These are phyloP conservation scores for Cenopis cana DNA, from an alignment of 2,888 invertebrate species.

Conservation along the genomic window DNA sequence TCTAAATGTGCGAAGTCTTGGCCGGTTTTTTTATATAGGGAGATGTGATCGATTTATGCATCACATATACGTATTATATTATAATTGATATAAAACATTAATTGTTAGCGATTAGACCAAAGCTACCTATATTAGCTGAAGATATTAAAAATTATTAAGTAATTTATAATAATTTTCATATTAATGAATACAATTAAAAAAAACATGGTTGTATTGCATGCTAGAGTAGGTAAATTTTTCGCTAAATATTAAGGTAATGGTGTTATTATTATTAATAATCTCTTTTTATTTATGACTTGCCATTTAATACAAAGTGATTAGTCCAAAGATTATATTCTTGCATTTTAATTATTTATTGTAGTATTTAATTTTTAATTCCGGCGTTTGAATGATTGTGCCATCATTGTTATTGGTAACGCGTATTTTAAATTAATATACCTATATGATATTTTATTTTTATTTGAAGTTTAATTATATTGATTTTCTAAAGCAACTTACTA, in stretches of 20 bases:
- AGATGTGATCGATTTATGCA: neutral
- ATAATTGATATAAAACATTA: neutral
- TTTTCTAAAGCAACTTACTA: neutral
- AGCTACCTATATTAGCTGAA: slow-evolving; percentile 27
- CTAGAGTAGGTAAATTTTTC: slow-evolving; percentile 6
- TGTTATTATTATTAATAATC: slow-evolving; percentile 1
- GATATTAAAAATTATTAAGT: slow-evolving; percentile 19
- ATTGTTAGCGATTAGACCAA: slow-evolving; percentile 26
- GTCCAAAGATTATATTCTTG: slow-evolving; percentile 69
- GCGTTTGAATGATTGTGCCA: slow-evolving; percentile 56
- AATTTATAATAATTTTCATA: slow-evolving; percentile 12
- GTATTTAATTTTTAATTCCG: slow-evolving; percentile 33
- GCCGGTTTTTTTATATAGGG: too few species aligned
- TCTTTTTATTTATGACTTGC: slow-evolving; percentile 60
- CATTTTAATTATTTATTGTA: slow-evolving; percentile 55
- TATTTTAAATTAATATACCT: slow-evolving; percentile 24
- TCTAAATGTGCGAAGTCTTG: too few species aligned
- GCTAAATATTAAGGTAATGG: slow-evolving; percentile 1
- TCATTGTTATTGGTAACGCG: slow-evolving; percentile 49
- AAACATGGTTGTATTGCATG: slow-evolving; percentile 28
- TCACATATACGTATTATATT: slow-evolving; percentile 7
- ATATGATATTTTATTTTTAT: slow-evolving; percentile 25
- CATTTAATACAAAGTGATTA: slow-evolving; percentile 71
- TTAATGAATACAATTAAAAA: slow-evolving; percentile 9
- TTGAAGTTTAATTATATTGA: neutral